A percentile compares a stretch with the other conserved stretches of the same genome.
Conservation (phyloP, 2,888 invertebrate genomes). For the Lymantria dispar region DNA sequence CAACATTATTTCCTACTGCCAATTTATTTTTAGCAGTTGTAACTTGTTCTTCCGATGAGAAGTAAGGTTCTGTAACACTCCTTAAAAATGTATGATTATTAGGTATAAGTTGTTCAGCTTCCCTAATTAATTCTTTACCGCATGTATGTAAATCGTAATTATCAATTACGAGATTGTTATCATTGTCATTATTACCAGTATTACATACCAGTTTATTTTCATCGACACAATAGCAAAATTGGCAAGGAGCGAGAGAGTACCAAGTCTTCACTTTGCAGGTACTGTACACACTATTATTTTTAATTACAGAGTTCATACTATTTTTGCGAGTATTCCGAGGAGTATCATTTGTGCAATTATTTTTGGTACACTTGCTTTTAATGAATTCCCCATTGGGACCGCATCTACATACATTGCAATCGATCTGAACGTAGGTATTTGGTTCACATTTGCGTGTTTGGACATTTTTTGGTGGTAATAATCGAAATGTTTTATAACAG, state of each 20-base stretch:
- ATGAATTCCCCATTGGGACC: conserved; percentile 43
- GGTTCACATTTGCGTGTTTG: conserved; percentile 42
- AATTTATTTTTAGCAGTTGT: neutral
- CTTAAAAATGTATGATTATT: conserved; percentile 7
- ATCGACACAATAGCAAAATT: conserved; percentile 58
- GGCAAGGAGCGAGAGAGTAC: conserved; percentile 62
- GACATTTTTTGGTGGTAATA: conserved; percentile 20
- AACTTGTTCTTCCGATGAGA: neutral
- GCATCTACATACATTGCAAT: conserved; percentile 64
- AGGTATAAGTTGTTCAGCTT: conserved; percentile 43
- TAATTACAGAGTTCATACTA: neutral
- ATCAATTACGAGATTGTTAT: conserved; percentile 39
- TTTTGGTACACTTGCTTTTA: conserved; percentile 51
- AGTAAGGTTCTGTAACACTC: neutral
- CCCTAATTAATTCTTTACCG: conserved; percentile 43
- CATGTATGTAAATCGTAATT: conserved; percentile 50
- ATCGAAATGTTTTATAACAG: conserved; percentile 39
- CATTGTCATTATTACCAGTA: conserved; percentile 31
- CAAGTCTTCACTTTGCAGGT: conserved; percentile 52
- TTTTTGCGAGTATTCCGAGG: conserved; percentile 17
- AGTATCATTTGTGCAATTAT: conserved; percentile 37
- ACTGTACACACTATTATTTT: conserved; percentile 32
- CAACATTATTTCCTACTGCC: neutral
- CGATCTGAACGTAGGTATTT: conserved; percentile 42
- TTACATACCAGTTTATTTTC: conserved; percentile 60